These are phyloP conservation scores for Hirtodrosophila cameraria DNA, from an alignment of 2,888 invertebrate genomes.

Conservation along the genomic window DNA sequence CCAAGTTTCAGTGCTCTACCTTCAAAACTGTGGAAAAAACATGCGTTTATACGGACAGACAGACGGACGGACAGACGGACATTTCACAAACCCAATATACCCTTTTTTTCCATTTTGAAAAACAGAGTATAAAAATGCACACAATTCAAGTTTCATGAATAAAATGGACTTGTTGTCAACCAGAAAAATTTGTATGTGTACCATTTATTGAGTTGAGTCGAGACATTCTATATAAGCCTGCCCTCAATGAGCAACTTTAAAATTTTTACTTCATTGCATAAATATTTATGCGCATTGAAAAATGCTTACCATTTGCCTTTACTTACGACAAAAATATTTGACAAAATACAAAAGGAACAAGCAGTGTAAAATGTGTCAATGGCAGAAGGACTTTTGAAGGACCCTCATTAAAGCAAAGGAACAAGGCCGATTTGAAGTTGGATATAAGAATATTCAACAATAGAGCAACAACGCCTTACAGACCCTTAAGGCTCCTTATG, in stretches of 20 bases:
- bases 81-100: too few species aligned
- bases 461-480: slow-evolving; percentile 42
- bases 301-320: slow-evolving; percentile 55
- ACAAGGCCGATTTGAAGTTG: slow-evolving; percentile 51
- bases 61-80: too few species aligned
- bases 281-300: slow-evolving; percentile 74
- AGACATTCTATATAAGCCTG: neutral
- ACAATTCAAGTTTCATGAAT: neutral
- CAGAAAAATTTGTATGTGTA: slow-evolving; percentile 1
- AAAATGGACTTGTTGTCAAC: slow-evolving; percentile 22
- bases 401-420: slow-evolving; percentile 73
- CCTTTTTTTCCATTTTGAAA: too few species aligned
- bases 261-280: slow-evolving; percentile 74
- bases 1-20: too few species aligned
- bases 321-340: slow-evolving; percentile 64
- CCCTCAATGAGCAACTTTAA: slow-evolving; percentile 20
- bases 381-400: slow-evolving; percentile 65
- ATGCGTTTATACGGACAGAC: too few species aligned
- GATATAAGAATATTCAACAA: slow-evolving; percentile 58
- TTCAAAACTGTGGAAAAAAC: too few species aligned
- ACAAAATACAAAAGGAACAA: slow-evolving; percentile 59
- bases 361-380: slow-evolving; percentile 67
- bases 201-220: slow-evolving; percentile 7
- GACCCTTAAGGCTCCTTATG: slow-evolving; percentile 37
- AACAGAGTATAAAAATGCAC: too few species aligned